These are phyloP conservation scores for Nyleta sp. DNA, from an alignment of 2,888 invertebrate species.

Conservation along the genomic window DNA sequence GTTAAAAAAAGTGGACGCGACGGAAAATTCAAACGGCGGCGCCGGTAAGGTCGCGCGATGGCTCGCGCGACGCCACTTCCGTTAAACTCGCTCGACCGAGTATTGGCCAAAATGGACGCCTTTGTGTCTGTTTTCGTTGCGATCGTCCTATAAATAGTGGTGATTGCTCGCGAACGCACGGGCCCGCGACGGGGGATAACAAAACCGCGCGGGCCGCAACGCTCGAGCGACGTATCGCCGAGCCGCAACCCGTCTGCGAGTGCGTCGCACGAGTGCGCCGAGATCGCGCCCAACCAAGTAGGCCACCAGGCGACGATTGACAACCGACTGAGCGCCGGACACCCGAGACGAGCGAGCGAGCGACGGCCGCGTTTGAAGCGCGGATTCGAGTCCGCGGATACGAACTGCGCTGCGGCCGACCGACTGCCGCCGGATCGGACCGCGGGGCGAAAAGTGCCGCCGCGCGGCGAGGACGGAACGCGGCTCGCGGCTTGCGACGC, in stretches of 20 bases:
- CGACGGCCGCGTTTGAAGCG: no score
- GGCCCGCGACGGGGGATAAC: slow-evolving; percentile 73
- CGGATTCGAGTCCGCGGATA: no score
- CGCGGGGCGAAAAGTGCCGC: neutral
- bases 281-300: slow-evolving; percentile 78
- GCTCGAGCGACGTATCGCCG: slow-evolving; percentile 55
- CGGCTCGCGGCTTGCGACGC: slow-evolving; percentile 7
- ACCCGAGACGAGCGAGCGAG: slow-evolving; percentile 30
- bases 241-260: slow-evolving; percentile 70
- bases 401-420: no score
- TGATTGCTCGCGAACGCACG: slow-evolving; percentile 72
- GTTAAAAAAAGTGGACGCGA: neutral
- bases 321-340: slow-evolving; percentile 74
- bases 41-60: slow-evolving; percentile 70
- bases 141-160: slow-evolving; percentile 80
- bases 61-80: slow-evolving; percentile 80
- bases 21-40: slow-evolving; percentile 27
- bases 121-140: slow-evolving; percentile 82
- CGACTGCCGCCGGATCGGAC: no score
- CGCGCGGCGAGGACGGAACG: neutral
- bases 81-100: slow-evolving; percentile 78
- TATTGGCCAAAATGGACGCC: slow-evolving; percentile 82
- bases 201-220: slow-evolving; percentile 62
- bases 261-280: slow-evolving; percentile 50
- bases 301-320: slow-evolving; percentile 80